phyloP scores from a whole-genome alignment of 2,113 vertebrate genomes.

The Oplegnathus fasciatus region DNA sequence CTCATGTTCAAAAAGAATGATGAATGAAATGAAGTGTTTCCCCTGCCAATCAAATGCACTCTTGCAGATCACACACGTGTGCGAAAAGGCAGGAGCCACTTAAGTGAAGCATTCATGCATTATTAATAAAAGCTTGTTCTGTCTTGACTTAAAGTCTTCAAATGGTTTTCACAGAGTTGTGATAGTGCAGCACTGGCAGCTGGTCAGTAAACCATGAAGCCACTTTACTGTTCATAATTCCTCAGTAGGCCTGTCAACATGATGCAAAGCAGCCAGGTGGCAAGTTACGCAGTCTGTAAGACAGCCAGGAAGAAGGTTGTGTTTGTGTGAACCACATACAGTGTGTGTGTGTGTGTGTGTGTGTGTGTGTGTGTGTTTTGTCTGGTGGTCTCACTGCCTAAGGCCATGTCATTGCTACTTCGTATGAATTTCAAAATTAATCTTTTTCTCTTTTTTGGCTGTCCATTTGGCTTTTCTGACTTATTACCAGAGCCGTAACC shows the following conservation, averaged over 20 bases:
- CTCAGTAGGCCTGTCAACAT: slow-evolving; percentile 8
- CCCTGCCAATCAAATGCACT: neutral
- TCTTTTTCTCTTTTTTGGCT: no score
- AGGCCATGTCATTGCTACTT: no score
- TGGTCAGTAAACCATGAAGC: neutral
- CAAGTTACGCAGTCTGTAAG: neutral
- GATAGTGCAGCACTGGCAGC: neutral
- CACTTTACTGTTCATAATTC: neutral
- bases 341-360: no score
- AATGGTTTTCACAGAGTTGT: neutral
- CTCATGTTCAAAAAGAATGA: neutral
- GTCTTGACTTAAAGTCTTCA: slow-evolving; percentile 12
- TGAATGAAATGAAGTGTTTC: neutral
- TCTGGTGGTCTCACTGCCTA: neutral
- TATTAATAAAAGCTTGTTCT: slow-evolving; percentile 34
- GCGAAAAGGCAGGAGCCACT: slow-evolving; percentile 27
- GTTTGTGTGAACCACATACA: neutral
- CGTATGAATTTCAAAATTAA: no score
- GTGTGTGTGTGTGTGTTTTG: neutral
- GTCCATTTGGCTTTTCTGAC: no score
- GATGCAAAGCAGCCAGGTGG: no score
- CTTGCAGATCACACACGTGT: neutral
- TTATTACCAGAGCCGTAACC: no score
- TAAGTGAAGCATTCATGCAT: slow-evolving; percentile 36
- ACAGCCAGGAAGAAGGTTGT: neutral